These are phyloP conservation scores for Mylabris sibirica DNA, from an alignment of 2,888 invertebrate species.

Conservation along the genomic window DNA sequence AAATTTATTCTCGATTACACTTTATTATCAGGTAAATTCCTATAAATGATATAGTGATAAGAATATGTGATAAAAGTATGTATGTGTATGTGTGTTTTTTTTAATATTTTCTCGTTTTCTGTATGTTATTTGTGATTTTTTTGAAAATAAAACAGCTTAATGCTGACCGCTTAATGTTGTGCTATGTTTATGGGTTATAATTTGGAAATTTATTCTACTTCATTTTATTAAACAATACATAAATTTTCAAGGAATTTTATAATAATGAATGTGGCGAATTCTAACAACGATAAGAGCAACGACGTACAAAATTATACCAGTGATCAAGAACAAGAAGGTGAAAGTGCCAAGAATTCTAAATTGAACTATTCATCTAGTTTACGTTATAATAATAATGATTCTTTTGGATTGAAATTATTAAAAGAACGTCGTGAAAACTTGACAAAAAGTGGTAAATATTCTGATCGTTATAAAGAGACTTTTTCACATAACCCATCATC, in stretches of 20 bases:
- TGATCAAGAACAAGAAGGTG: slow-evolving; percentile 18
- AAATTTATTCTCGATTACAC: neutral
- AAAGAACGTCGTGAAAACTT: slow-evolving; percentile 55
- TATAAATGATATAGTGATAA: slow-evolving; percentile 35
- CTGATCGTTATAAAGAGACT: slow-evolving; percentile 56
- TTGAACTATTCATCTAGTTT: slow-evolving; percentile 27
- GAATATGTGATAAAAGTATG: slow-evolving; percentile 35
- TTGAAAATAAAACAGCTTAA: neutral
- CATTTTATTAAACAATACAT: slow-evolving; percentile 9
- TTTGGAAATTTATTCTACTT: neutral
- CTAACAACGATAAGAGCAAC: slow-evolving; percentile 9
- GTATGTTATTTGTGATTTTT: slow-evolving; percentile 32
- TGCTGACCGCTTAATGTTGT: slow-evolving; percentile 13
- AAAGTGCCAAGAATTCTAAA: slow-evolving; percentile 17
- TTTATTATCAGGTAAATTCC: slow-evolving; percentile 38
- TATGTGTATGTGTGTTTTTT: slow-evolving; percentile 9
- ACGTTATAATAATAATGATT: slow-evolving; percentile 41
- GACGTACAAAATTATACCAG: slow-evolving; percentile 15
- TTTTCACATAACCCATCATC: slow-evolving; percentile 45
- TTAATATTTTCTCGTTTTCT: slow-evolving; percentile 18
- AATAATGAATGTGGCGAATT: slow-evolving; percentile 44
- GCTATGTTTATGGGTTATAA: slow-evolving; percentile 20
- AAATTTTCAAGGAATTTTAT: slow-evolving; percentile 43
- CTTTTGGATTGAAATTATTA: slow-evolving; percentile 51
- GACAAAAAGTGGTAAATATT: slow-evolving; percentile 56